These are phyloP conservation scores for Chouioia cunea DNA, from an alignment of 2,888 invertebrate species.

Conservation along the genomic window DNA sequence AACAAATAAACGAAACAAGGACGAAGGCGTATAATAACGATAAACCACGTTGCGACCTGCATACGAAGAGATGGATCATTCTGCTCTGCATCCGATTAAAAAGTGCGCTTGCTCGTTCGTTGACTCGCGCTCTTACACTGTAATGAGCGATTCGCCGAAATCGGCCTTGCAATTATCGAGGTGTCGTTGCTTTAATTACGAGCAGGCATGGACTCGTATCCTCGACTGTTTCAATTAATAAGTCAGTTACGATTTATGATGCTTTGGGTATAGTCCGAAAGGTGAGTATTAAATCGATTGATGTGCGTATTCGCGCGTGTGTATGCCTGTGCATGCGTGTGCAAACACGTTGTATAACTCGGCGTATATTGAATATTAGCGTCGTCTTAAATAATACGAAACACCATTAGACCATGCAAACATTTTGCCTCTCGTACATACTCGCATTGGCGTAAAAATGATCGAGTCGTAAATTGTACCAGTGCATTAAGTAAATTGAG, in stretches of 20 bases:
- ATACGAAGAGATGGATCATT: conserved; percentile 15
- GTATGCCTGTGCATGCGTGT: too few species aligned
- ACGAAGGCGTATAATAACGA: conserved; percentile 15
- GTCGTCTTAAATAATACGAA: conserved; percentile 2
- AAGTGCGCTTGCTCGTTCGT: conserved; percentile 21
- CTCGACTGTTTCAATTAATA: too few species aligned
- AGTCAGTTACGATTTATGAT: too few species aligned
- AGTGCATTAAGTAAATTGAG: conserved; percentile 2
- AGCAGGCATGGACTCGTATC: too few species aligned
- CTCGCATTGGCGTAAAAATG: conserved; percentile 12
- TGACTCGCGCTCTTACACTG: conserved; percentile 4
- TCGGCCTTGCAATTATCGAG: conserved; percentile 16
- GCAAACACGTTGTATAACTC: too few species aligned
- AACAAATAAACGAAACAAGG: neutral
- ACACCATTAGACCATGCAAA: neutral
- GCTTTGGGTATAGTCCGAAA: too few species aligned
- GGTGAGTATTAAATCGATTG: too few species aligned
- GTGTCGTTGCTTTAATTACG: too few species aligned
- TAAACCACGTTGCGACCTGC: conserved; percentile 43
- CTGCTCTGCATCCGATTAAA: conserved; percentile 33
- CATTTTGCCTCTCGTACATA: neutral
- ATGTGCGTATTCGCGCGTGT: too few species aligned
- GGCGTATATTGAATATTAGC: neutral
- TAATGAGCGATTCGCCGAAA: conserved; percentile 24
- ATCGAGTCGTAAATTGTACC: conserved; percentile 21